These are phyloP conservation scores for Yasuhikotakia modesta DNA, from an alignment of 2,797 vertebrate species.

Conservation along the genomic window DNA sequence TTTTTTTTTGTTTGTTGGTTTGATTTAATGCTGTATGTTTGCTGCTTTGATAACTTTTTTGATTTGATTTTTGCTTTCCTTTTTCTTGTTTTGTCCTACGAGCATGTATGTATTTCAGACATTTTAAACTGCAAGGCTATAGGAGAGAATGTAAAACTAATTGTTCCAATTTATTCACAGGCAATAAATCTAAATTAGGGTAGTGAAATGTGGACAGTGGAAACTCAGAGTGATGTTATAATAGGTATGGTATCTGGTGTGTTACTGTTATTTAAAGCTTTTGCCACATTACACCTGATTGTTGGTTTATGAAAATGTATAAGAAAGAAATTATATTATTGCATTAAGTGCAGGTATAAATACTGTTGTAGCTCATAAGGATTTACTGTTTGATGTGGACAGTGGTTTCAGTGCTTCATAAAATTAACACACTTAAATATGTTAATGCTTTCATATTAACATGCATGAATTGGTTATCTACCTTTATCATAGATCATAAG, in stretches of 20 bases:
- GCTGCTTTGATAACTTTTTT: too few relatives aligned
- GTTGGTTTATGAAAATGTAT: conserved; percentile 72
- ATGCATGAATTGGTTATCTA: conserved; percentile 76
- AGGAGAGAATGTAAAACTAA: conserved; percentile 99
- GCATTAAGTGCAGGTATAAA: conserved; percentile 74
- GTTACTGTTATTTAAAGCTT: conserved; percentile 56
- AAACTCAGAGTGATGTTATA: conserved; percentile 92
- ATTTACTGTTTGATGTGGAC: conserved; percentile 81
- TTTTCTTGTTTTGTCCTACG: too few relatives aligned
- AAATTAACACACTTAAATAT: conserved; percentile 83
- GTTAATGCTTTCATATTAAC: conserved; percentile 83
- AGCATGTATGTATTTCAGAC: conserved; percentile 99
- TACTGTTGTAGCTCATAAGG: conserved; percentile 77
- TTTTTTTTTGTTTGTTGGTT: too few relatives aligned
- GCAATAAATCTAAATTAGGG: conserved; percentile 99
- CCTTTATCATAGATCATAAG: conserved; percentile 77
- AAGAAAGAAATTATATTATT: conserved; percentile 76
- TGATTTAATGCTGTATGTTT: too few relatives aligned
- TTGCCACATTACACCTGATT: conserved; percentile 50
- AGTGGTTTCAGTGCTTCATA: conserved; percentile 83
- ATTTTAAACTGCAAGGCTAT: conserved; percentile 96
- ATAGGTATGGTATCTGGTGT: conserved; percentile 81
- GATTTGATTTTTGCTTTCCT: too few relatives aligned
- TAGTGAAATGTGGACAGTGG: conserved; percentile 85
- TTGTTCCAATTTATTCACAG: conserved; percentile 99